Base-by-base conservation (phyloP, 2,113 vertebrate genomes). In the Callithrix jacchus region DNA sequence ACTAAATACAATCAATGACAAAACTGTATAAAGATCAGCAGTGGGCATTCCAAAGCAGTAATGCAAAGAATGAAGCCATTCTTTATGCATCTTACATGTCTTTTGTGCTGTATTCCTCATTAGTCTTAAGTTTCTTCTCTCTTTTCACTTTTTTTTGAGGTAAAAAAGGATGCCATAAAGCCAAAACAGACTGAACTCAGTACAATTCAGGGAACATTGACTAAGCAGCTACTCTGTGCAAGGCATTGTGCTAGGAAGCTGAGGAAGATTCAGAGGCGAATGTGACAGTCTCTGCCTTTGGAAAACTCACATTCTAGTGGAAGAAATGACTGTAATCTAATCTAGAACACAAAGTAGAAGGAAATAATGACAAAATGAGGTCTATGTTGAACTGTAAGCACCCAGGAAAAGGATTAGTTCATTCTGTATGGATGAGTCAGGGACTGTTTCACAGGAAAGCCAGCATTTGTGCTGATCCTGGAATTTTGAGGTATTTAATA, bases 21-120 rank as follows among this genome's bases (percentile, higher is more conserved):
- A 56, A 80, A 92, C 61, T n/a, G 4, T 82, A 12, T 73, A 30
- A 84, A 80, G 82, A 82, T 52, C 35, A 73, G 68, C 56, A 80
- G 86, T 87, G 56, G 87, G 92, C 93, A 52, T 95, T 94, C 91
- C 93, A 84, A 42, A 84, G 56, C 45, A 83, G 84, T 95, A 90
- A 87, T 88, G 96, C 93, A 89, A 89, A 96, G 96, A 96, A 96
- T 91, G 89, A 74, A 96, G 21, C 79, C 94, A 82, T 97, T 97
- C 97, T 96, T 96, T 94, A 61, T 88, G 89, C 30, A 5, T 92
- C 84, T 90, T 96, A 52, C 3, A 8, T 97, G 94, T 96, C 80
- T 88, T 90, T 58, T 87, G n/a, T 95, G 76, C 87, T 95, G 11
- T 77, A 54, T 54, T 93, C 84, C 37, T 93, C 77, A 87, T 97